These are phyloP conservation scores for Pasiphila rectangulata DNA, from an alignment of 2,888 invertebrate genomes.

Conservation along the genomic window DNA sequence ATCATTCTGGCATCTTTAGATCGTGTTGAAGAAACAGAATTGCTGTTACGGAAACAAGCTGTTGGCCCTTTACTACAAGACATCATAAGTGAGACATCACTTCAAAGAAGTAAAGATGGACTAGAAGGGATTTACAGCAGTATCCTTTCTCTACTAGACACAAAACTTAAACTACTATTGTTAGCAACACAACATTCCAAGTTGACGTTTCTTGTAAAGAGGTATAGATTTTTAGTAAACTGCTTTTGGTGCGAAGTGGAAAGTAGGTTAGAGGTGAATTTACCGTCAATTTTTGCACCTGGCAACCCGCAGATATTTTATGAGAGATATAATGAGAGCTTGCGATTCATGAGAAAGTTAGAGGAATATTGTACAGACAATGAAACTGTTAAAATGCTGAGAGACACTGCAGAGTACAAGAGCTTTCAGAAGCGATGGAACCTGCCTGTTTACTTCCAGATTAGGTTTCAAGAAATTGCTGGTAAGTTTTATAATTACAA, in stretches of 20 bases:
- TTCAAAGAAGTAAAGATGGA: slow-evolving; percentile 83
- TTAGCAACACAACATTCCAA: slow-evolving; percentile 77
- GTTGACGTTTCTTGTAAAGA: slow-evolving; percentile 60
- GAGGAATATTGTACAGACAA: slow-evolving; percentile 83
- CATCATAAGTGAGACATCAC: slow-evolving; percentile 85
- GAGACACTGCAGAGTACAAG: slow-evolving; percentile 85
- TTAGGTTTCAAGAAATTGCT: slow-evolving; percentile 96
- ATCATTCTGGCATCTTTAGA: slow-evolving; percentile 84
- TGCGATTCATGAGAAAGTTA: slow-evolving; percentile 86
- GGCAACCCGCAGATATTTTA: slow-evolving; percentile 95
- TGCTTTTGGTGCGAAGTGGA: slow-evolving; percentile 94
- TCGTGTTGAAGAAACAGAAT: slow-evolving; percentile 85
- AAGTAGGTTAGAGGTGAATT: slow-evolving; percentile 88
- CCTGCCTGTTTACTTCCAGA: slow-evolving; percentile 97
- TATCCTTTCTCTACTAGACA: slow-evolving; percentile 86
- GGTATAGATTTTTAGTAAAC: slow-evolving; percentile 83
- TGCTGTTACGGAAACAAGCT: slow-evolving; percentile 84
- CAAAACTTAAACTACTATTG: slow-evolving; percentile 81
- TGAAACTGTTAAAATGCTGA: slow-evolving; percentile 81
- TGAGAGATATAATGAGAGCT: slow-evolving; percentile 88
- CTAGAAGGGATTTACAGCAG: slow-evolving; percentile 86
- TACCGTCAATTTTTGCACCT: slow-evolving; percentile 93
- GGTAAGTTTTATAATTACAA: too few species aligned
- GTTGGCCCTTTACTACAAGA: slow-evolving; percentile 85
- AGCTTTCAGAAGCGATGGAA: slow-evolving; percentile 94